phyloP scores from a whole-genome alignment of 2,113 vertebrate species.

The Larimichthys polyactis region DNA sequence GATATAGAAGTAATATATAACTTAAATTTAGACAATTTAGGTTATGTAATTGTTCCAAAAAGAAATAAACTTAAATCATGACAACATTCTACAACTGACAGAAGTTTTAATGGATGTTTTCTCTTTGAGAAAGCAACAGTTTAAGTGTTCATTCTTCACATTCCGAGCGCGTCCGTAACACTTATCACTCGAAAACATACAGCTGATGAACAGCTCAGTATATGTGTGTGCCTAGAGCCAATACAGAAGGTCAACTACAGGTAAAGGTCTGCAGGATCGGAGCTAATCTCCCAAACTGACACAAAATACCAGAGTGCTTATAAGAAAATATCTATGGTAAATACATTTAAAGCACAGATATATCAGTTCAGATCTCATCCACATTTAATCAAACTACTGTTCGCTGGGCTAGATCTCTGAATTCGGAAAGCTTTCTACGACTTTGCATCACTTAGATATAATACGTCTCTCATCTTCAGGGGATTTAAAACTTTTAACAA shows the following conservation, averaged over 20 bases:
- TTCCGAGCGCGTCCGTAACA: slow-evolving; percentile 29
- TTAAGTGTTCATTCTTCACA: slow-evolving; percentile 47
- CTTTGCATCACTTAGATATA: not conserved
- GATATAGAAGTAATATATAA: too few species aligned
- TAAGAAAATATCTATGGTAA: too few species aligned
- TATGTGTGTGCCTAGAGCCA: slow-evolving; percentile 4
- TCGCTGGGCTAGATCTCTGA: too few species aligned
- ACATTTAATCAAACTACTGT: too few species aligned
- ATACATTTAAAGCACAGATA: not conserved
- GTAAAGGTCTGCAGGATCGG: slow-evolving; percentile 9
- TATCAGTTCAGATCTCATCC: not conserved
- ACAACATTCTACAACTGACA: slow-evolving; percentile 38
- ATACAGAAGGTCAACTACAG: not conserved
- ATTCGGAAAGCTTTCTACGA: not conserved
- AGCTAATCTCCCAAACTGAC: not conserved
- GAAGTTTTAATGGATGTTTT: slow-evolving; percentile 40
- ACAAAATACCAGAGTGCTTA: too few species aligned
- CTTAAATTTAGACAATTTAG: not conserved
- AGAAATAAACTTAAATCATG: slow-evolving; percentile 14
- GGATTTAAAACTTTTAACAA: not conserved
- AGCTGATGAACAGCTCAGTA: slow-evolving; percentile 32
- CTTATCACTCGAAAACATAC: slow-evolving; percentile 51
- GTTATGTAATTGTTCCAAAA: not conserved
- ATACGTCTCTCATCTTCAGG: too few species aligned
- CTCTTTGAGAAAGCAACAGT: not conserved